phyloP scores from a whole-genome alignment of 1,140 invertebrate species.

The Pseudomyrmex concolor region DNA sequence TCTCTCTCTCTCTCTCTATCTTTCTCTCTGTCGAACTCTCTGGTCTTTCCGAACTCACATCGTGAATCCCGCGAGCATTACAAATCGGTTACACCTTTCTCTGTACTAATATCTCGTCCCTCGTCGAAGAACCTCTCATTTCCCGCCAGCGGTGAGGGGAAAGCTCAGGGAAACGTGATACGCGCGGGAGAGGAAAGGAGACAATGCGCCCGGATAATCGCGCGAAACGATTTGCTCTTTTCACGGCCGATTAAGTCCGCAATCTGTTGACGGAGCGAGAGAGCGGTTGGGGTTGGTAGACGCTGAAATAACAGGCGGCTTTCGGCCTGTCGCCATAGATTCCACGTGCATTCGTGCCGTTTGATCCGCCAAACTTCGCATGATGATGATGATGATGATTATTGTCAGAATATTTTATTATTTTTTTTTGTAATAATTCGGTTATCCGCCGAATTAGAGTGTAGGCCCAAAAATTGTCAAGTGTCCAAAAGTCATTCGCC shows the following conservation, averaged over 20 bases:
- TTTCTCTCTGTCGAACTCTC: neutral
- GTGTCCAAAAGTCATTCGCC: too few species aligned
- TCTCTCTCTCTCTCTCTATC: constrained; percentile 10
- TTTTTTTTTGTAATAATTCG: neutral
- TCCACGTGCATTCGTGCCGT: constrained; percentile 6
- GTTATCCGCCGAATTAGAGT: too few species aligned
- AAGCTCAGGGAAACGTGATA: constrained; percentile 33
- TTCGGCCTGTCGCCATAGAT: constrained; percentile 21
- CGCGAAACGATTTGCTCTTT: constrained; percentile 83
- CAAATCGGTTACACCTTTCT: constrained; percentile 73
- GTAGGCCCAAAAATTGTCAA: too few species aligned
- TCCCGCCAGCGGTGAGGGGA: constrained; percentile 19
- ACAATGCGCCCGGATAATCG: constrained; percentile 80
- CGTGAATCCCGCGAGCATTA: constrained; percentile 69
- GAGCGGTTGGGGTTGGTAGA: constrained; percentile 45
- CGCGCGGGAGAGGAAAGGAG: constrained; percentile 56
- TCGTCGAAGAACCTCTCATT: constrained; percentile 32
- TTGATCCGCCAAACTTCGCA: constrained; percentile 32
- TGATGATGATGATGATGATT: neutral
- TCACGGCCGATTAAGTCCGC: constrained; percentile 83
- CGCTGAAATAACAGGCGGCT: constrained; percentile 63
- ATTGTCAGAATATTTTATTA: neutral
- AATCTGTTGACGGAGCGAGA: constrained; percentile 76
- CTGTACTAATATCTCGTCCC: constrained; percentile 59
- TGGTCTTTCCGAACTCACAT: constrained; percentile 56